A percentile compares a stretch with the other conserved stretches of the same genome.
Conservation (phyloP, 2,888 invertebrate species). For the Trichopria drosophilae region DNA sequence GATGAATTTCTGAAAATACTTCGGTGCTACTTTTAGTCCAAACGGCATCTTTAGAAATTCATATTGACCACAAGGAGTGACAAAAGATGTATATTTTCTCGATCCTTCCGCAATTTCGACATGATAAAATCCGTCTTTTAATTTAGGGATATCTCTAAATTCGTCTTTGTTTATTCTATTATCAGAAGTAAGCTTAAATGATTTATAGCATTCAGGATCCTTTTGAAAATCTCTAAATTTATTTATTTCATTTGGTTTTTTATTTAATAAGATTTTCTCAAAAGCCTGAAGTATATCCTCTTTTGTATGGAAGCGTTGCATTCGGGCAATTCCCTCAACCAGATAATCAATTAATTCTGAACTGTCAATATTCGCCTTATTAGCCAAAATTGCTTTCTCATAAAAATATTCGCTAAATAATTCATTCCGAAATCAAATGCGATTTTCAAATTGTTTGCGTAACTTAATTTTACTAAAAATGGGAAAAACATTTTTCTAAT, state of each 20-base stretch:
- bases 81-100: slow-evolving; percentile 28
- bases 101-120: slow-evolving; percentile 24
- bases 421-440: slow-evolving; percentile 12
- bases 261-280: too few relatives aligned
- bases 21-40: slow-evolving; percentile 23
- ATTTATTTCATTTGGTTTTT: too few relatives aligned
- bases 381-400: slow-evolving; percentile 24
- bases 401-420: slow-evolving; percentile 20
- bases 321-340: slow-evolving; percentile 19
- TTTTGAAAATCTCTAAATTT: too few relatives aligned
- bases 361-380: slow-evolving; percentile 18
- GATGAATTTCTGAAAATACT: slow-evolving; percentile 25
- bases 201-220: too few relatives aligned
- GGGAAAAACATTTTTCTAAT: slow-evolving; percentile 15
- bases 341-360: slow-evolving; percentile 19
- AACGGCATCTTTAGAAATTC: slow-evolving; percentile 28
- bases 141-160: too few relatives aligned
- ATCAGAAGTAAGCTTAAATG: too few relatives aligned
- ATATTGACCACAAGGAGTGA: slow-evolving; percentile 24
- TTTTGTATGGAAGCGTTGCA: neutral
- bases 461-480: slow-evolving; percentile 14
- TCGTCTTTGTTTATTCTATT: too few relatives aligned
- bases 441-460: slow-evolving; percentile 17
- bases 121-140: slow-evolving; percentile 23
- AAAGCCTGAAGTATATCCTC: too few relatives aligned